phyloP scores from a whole-genome alignment of 92 coral and sea anemone species.

The Porites cylindrica region DNA sequence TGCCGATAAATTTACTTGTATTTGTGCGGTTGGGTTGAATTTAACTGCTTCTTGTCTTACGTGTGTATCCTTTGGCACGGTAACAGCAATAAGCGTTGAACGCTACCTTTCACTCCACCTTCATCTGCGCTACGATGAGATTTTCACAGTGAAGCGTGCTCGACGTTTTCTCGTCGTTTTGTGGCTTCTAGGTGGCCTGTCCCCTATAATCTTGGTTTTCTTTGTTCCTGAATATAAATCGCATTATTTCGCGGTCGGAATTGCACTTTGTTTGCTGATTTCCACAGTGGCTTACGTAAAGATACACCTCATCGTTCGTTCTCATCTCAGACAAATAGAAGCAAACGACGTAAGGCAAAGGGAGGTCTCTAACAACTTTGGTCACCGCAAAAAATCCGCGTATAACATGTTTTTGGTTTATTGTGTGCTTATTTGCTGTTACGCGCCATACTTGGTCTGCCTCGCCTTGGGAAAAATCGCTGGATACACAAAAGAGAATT shows the following conservation, averaged over 20 bases:
- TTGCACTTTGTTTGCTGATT: conserved; percentile 10
- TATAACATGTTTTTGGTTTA: conserved; percentile 36
- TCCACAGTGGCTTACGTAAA: conserved; percentile 38
- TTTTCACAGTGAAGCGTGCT: conserved; percentile 26
- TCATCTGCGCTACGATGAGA: conserved; percentile 41
- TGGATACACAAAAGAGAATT: conserved; percentile 25
- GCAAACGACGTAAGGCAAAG: background rate
- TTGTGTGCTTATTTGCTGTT: conserved; percentile 28
- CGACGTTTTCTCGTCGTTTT: conserved; percentile 28
- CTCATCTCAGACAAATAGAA: conserved; percentile 28
- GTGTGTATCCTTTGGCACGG: conserved; percentile 29
- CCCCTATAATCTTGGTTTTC: conserved; percentile 23
- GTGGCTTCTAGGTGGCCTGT: conserved; percentile 28
- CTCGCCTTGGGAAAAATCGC: conserved; percentile 23
- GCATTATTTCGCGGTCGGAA: background rate
- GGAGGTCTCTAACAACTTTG: background rate
- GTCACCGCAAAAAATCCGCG: conserved; percentile 1
- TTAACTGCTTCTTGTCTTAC: conserved; percentile 5
- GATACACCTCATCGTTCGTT: conserved; percentile 22
- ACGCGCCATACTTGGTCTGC: conserved; percentile 27
- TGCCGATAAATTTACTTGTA: background rate
- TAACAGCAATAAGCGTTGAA: conserved; percentile 46
- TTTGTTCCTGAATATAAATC: conserved; percentile 28
- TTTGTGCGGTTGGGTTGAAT: background rate
- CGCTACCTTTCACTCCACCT: conserved; percentile 38